Percentiles rank a stretch among this genome's conserved stretches.
Conservation (phyloP, 2,113 vertebrate genomes). For the Atlantisia rogersi region DNA sequence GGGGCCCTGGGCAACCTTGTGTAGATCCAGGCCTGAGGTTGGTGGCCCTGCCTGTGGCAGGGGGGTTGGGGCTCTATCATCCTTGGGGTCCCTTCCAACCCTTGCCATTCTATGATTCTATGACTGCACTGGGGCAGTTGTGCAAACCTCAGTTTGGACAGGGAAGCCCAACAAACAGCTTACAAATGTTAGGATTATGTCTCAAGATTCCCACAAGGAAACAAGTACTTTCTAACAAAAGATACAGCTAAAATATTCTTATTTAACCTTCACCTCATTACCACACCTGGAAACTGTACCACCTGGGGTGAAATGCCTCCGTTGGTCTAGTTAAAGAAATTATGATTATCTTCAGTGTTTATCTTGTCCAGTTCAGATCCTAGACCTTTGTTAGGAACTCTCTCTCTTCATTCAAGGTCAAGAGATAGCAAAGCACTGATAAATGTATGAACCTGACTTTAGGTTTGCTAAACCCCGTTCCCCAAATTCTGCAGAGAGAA, state of each 20-base stretch:
- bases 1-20: too few relatives aligned
- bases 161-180: not conserved
- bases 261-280: not conserved
- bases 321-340: not conserved
- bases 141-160: not conserved
- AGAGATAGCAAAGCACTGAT: not conserved
- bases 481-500: not conserved
- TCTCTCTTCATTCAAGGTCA: not conserved
- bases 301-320: not conserved
- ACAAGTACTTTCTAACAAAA: not conserved
- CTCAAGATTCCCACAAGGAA: fast-evolving
- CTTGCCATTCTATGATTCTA: too few relatives aligned
- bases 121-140: not conserved
- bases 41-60: too few relatives aligned
- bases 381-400: not conserved
- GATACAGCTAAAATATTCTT: not conserved
- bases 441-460: not conserved
- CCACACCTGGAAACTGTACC: not conserved
- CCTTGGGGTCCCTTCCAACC: too few relatives aligned
- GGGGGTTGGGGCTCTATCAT: too few relatives aligned
- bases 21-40: too few relatives aligned
- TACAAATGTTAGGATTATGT: not conserved
- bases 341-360: not conserved
- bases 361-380: not conserved
- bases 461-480: not conserved